Evolutionary conservation across 1,140 invertebrate genomes (phyloP).

Genomic region (Colletes gigas): DNA sequence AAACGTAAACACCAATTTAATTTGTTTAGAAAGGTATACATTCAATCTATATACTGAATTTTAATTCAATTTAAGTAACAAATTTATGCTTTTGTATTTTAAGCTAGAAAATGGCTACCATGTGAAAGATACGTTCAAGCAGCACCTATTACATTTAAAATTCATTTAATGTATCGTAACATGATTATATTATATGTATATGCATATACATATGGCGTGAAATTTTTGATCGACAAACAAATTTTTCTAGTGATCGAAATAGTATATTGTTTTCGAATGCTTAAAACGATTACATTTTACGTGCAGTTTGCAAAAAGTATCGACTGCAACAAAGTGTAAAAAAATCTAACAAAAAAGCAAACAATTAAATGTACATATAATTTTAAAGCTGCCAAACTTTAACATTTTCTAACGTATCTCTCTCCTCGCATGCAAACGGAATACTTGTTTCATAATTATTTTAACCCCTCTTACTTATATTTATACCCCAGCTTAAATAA

Average conservation of each 20-base stretch:
- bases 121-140: constrained; percentile 20
- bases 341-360: neutral
- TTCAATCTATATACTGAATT: constrained; percentile 10
- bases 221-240: constrained; percentile 15
- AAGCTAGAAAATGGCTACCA: constrained; percentile 32
- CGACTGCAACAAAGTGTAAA: neutral
- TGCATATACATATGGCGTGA: constrained; percentile 23
- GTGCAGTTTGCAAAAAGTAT: neutral
- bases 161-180: neutral
- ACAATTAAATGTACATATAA: constrained; percentile 9
- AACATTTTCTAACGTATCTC: constrained; percentile 11
- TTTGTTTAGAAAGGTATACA: constrained; percentile 25
- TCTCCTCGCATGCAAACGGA: constrained; percentile 13
- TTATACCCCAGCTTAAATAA: constrained; percentile 37
- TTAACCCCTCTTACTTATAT: constrained; percentile 11
- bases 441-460: constrained; percentile 14
- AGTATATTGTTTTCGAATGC: neutral
- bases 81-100: constrained; percentile 30
- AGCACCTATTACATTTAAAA: constrained; percentile 15
- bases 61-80: constrained; percentile 13
- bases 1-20: neutral
- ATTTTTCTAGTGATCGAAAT: neutral
- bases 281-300: neutral
- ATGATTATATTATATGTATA: constrained; percentile 5
- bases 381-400: constrained; percentile 21